A percentile compares a stretch with the other conserved stretches of the same genome.
Evolutionary conservation across 2,797 vertebrate species (phyloP).

Genomic region (Picus viridis): DNA sequence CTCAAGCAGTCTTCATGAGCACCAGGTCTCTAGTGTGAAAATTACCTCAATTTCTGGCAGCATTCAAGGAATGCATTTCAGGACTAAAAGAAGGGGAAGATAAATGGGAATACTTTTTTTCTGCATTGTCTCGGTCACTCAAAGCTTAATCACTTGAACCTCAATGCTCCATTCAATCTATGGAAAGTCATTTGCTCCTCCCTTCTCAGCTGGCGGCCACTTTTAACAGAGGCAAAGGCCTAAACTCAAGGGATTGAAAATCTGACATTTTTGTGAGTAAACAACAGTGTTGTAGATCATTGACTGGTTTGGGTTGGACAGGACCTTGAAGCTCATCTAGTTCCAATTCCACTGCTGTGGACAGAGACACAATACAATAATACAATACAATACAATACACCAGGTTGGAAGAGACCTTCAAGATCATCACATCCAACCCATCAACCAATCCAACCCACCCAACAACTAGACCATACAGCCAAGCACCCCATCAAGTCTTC

Average conservation of each 20-base stretch:
- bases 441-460: no score
- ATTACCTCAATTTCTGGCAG: background rate
- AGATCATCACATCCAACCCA: no score
- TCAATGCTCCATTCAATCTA: background rate
- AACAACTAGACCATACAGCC: no score
- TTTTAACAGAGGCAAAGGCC: background rate
- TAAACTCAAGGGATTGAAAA: background rate
- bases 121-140: background rate
- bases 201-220: background rate
- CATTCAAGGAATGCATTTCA: background rate
- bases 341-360: no score
- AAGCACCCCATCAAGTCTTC: no score
- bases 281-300: background rate
- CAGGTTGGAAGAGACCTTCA: no score
- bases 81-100: background rate
- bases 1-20: background rate
- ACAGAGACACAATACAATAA: no score
- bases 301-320: no score
- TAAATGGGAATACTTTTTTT: background rate
- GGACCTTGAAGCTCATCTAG: no score
- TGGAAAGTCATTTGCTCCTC: rapidly evolving
- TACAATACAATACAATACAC: no score
- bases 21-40: background rate
- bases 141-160: background rate
- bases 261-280: background rate